phyloP scores from a whole-genome alignment of 2,888 invertebrate species.

The Drosophila phalerata region DNA sequence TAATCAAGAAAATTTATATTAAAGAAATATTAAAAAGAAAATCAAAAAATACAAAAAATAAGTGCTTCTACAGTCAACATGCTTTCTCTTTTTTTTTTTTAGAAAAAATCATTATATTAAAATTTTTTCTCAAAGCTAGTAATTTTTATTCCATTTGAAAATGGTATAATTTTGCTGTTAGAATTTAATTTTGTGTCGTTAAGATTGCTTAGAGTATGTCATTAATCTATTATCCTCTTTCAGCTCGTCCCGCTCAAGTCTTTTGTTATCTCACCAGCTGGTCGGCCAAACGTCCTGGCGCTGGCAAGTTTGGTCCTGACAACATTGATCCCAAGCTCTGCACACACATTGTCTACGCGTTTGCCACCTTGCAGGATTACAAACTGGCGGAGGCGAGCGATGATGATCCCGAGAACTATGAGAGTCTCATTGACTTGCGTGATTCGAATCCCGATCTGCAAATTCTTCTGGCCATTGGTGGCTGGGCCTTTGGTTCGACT shows the following conservation, averaged over 20 bases:
- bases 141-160: too few relatives aligned
- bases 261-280: constrained; percentile 98
- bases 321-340: constrained; percentile 95
- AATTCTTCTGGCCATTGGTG: constrained; percentile 95
- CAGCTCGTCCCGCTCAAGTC: constrained; percentile 94
- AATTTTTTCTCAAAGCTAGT: too few relatives aligned
- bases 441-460: constrained; percentile 95
- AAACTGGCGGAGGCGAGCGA: constrained; percentile 92
- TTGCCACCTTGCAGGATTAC: constrained; percentile 95
- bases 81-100: too few relatives aligned
- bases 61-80: too few relatives aligned
- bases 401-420: constrained; percentile 94
- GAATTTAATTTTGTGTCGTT: too few relatives aligned
- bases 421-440: constrained; percentile 93
- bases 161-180: too few relatives aligned
- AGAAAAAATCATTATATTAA: too few relatives aligned
- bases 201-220: too few relatives aligned
- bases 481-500: constrained; percentile 98
- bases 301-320: constrained; percentile 95
- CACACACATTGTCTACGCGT: constrained; percentile 97
- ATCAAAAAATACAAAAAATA: too few relatives aligned
- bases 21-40: too few relatives aligned
- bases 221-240: background rate
- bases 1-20: too few relatives aligned
- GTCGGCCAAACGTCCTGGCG: constrained; percentile 96